Evolutionary conservation across 2,113 vertebrate species (phyloP).

Genomic region (Stigmatopora nigra): DNA sequence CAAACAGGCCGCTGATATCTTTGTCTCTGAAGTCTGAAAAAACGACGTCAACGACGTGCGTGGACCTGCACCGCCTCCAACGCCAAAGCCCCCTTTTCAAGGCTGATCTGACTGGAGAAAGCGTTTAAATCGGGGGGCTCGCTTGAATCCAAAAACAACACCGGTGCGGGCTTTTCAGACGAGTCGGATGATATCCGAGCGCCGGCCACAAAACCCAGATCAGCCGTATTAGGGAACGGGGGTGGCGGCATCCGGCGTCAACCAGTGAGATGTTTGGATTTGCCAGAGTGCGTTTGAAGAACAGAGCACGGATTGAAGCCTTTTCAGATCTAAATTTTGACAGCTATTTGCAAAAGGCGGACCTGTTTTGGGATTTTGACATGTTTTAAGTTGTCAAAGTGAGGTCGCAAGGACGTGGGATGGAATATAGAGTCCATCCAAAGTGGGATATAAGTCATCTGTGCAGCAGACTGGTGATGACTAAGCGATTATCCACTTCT

Average conservation of each 20-base stretch:
- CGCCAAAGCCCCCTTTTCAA: slow-evolving; percentile 24
- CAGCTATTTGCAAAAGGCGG: slow-evolving; percentile 44
- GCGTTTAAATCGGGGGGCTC: slow-evolving; percentile 26
- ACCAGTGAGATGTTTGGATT: slow-evolving; percentile 29
- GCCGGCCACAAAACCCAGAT: slow-evolving; percentile 44
- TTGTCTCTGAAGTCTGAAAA: slow-evolving; percentile 55
- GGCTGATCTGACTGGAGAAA: slow-evolving; percentile 29
- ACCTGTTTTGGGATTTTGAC: slow-evolving; percentile 32
- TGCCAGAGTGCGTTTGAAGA: slow-evolving; percentile 16
- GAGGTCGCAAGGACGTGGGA: slow-evolving; percentile 10
- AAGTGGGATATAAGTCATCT: slow-evolving; percentile 26
- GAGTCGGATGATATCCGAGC: slow-evolving; percentile 51
- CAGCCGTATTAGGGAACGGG: slow-evolving; percentile 34
- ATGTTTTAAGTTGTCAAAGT: slow-evolving; percentile 11
- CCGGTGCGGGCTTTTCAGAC: slow-evolving; percentile 18
- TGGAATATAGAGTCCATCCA: slow-evolving; percentile 30
- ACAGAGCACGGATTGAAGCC: slow-evolving; percentile 24
- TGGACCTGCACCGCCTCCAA: slow-evolving; percentile 48
- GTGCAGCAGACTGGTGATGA: slow-evolving; percentile 29
- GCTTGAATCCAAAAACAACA: slow-evolving; percentile 45
- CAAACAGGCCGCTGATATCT: slow-evolving; percentile 52
- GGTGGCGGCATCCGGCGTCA: slow-evolving; percentile 25
- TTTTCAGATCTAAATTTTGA: slow-evolving; percentile 18
- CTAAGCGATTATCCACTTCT: slow-evolving; percentile 22
- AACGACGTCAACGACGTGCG: slow-evolving; percentile 53